Conservation (phyloP, 2,113 vertebrate genomes). For the sheep (Ovis aries) region DNA sequence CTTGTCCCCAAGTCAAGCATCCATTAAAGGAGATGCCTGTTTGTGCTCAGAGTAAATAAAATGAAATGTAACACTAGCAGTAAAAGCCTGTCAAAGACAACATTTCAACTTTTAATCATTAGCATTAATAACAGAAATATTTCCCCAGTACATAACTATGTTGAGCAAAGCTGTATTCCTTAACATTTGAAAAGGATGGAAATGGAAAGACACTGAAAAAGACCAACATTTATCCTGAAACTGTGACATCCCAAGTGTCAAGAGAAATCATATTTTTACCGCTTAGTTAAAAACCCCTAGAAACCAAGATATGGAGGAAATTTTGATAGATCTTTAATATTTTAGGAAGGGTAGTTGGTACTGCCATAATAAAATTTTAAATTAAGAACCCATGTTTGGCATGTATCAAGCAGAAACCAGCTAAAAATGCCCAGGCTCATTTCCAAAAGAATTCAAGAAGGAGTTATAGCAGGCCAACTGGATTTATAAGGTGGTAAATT, state of each 20-base stretch:
- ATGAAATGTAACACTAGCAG: neutral
- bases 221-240: neutral
- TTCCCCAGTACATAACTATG: neutral
- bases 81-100: neutral
- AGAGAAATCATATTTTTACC: slow-evolving; percentile 11
- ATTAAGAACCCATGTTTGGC: slow-evolving; percentile 32
- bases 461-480: neutral
- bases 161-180: neutral
- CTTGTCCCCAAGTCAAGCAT: neutral
- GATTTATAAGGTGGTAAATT: slow-evolving; percentile 57
- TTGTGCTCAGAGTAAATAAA: neutral
- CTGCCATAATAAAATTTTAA: slow-evolving; percentile 10
- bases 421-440: neutral
- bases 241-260: neutral
- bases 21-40: neutral
- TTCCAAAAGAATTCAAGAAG: slow-evolving; percentile 23
- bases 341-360: neutral
- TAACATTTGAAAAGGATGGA: neutral
- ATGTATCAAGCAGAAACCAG: neutral
- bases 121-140: neutral
- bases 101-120: neutral
- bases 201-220: slow-evolving; percentile 17
- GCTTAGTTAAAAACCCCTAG: neutral
- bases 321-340: neutral
- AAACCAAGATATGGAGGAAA: slow-evolving; percentile 25